Percentiles rank a stretch among this genome's conserved stretches.
Evolutionary conservation across 2,888 invertebrate genomes (phyloP).

Genomic region (Smittia aterrima): DNA sequence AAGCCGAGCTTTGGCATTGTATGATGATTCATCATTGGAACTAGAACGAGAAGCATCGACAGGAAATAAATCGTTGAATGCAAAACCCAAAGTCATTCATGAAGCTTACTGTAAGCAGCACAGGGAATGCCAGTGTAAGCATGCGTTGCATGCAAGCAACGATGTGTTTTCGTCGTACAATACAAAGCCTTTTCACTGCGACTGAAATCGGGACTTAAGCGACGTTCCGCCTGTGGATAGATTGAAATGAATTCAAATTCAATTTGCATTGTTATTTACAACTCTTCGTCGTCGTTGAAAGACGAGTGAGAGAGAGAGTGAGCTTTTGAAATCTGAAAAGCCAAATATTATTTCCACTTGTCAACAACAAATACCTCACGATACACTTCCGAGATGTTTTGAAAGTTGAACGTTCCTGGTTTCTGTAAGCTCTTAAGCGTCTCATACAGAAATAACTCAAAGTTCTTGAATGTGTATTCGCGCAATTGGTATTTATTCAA

Average conservation of each 20-base stretch:
- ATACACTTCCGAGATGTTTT: constrained; percentile 63
- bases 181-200: constrained; percentile 70
- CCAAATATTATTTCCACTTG: neutral
- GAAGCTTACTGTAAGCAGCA: constrained; percentile 75
- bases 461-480: constrained; percentile 71
- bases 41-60: constrained; percentile 57
- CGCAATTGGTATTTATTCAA: constrained; percentile 63
- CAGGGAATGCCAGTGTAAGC: constrained; percentile 88
- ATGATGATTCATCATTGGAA: constrained; percentile 76
- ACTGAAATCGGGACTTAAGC: constrained; percentile 54
- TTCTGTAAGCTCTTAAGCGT: constrained; percentile 76
- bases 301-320: no score
- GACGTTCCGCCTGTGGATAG: constrained; percentile 51
- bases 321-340: constrained; percentile 19
- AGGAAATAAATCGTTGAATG: neutral
- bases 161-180: constrained; percentile 83
- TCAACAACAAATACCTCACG: constrained; percentile 57
- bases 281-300: neutral
- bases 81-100: neutral
- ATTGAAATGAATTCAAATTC: constrained; percentile 42
- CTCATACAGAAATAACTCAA: constrained; percentile 86
- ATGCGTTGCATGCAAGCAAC: constrained; percentile 87
- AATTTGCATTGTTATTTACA: constrained; percentile 7
- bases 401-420: constrained; percentile 63
- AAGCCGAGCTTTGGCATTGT: constrained; percentile 72